Evolutionary conservation across 2,113 vertebrate genomes (phyloP).

Genomic region (Macquaria ambigua): DNA sequence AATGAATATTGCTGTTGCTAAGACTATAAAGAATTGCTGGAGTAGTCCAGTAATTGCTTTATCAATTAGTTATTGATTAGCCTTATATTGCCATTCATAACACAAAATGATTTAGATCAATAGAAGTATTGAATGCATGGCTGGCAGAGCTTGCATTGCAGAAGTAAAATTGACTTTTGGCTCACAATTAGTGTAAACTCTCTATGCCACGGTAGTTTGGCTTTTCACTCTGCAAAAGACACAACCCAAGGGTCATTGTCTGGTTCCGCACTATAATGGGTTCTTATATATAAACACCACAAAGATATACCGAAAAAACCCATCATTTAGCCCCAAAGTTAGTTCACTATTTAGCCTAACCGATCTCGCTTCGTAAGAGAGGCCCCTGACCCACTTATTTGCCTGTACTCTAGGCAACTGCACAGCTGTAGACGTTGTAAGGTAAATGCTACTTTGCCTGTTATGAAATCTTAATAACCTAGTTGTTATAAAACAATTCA

Average conservation of each 20-base stretch:
- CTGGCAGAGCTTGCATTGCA: neutral
- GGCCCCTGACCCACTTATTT: neutral
- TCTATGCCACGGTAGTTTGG: neutral
- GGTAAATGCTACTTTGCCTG: neutral
- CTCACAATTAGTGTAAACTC: neutral
- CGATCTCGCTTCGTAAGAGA: too few relatives aligned
- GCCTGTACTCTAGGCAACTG: neutral
- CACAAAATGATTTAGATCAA: conserved; percentile 17
- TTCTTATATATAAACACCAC: neutral
- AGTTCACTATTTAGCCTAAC: neutral
- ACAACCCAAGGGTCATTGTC: neutral
- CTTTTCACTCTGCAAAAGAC: neutral
- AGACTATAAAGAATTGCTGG: neutral
- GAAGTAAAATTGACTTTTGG: neutral
- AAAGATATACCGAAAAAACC: neutral
- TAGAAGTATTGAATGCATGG: neutral
- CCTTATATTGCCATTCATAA: neutral
- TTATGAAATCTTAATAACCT: neutral
- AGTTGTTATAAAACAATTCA: neutral
- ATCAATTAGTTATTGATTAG: conserved; percentile 10
- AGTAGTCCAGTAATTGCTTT: conserved; percentile 20
- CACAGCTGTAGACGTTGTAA: neutral
- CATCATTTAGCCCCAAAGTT: neutral
- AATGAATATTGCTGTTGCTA: neutral
- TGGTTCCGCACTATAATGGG: neutral